Percentiles rank a stretch among this genome's conserved stretches.
phyloP scores from a whole-genome alignment of 2,797 vertebrate species.

The Semotilus atromaculatus region DNA sequence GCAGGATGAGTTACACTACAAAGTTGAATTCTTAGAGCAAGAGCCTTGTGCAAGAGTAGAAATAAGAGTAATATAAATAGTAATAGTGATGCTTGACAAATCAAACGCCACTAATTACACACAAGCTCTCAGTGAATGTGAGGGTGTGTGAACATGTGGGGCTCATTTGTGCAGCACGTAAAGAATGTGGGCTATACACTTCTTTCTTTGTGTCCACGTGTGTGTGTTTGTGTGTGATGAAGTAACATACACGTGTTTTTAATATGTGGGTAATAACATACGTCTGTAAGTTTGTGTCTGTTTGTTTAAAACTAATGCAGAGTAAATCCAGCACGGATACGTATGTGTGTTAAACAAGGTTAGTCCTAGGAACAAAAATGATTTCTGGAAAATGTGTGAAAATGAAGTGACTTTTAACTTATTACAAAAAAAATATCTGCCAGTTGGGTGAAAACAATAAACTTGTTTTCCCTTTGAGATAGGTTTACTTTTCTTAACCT shows the following conservation, averaged over 20 bases:
- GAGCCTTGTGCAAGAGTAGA: too few species aligned
- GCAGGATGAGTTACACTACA: neutral
- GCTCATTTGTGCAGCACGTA: slow-evolving; percentile 37
- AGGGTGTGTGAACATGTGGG: slow-evolving; percentile 11
- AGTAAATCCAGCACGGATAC: neutral
- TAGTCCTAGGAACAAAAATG: neutral
- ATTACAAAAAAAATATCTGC: neutral
- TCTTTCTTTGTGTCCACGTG: slow-evolving; percentile 26
- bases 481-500: neutral
- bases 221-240: slow-evolving; percentile 31
- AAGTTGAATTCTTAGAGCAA: neutral
- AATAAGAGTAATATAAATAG: neutral
- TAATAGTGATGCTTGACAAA: slow-evolving; percentile 2
- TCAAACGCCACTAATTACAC: neutral
- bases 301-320: slow-evolving; percentile 14
- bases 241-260: slow-evolving; percentile 31
- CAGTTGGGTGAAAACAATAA: neutral
- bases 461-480: neutral
- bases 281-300: neutral
- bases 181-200: slow-evolving; percentile 53
- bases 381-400: neutral
- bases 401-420: neutral
- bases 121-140: neutral
- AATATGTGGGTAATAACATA: slow-evolving; percentile 3
- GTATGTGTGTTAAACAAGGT: neutral